Conservation (phyloP, 1,140 invertebrate species). For the Orchestia grillus region DNA sequence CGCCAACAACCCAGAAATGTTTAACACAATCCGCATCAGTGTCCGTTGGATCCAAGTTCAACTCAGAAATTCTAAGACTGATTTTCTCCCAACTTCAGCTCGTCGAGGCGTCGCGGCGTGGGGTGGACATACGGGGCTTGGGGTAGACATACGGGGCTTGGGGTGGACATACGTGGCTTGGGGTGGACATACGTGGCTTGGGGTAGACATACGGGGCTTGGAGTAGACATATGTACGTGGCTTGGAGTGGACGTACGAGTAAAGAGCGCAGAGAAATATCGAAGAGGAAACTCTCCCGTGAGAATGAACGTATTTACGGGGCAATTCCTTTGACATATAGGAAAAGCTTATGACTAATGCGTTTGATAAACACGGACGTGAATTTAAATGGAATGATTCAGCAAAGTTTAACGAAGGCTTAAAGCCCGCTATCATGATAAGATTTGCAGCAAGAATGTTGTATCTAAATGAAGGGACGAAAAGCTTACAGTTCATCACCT, state of each 20-base stretch:
- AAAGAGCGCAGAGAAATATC: not conserved
- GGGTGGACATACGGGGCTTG: not conserved
- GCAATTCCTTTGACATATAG: not conserved
- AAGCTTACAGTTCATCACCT: too few relatives aligned
- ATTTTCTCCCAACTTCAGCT: not conserved
- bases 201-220: too few relatives aligned
- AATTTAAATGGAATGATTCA: not conserved
- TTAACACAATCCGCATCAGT: not conserved
- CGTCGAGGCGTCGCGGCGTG: not conserved
- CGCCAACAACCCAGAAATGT: not conserved
- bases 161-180: not conserved
- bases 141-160: not conserved
- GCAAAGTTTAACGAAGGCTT: too few relatives aligned
- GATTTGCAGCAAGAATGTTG: too few relatives aligned
- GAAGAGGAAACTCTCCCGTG: too few relatives aligned
- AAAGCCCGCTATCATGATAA: too few relatives aligned
- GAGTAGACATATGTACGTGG: too few relatives aligned
- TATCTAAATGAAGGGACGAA: too few relatives aligned
- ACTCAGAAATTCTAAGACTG: not conserved
- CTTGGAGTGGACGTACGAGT: too few relatives aligned
- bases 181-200: not conserved
- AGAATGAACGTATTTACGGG: not conserved
- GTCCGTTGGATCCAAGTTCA: not conserved
- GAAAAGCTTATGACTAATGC: not conserved
- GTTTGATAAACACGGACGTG: not conserved